Evolutionary conservation across 2,888 invertebrate species (phyloP).

Genomic region (Xylocampa areola): DNA sequence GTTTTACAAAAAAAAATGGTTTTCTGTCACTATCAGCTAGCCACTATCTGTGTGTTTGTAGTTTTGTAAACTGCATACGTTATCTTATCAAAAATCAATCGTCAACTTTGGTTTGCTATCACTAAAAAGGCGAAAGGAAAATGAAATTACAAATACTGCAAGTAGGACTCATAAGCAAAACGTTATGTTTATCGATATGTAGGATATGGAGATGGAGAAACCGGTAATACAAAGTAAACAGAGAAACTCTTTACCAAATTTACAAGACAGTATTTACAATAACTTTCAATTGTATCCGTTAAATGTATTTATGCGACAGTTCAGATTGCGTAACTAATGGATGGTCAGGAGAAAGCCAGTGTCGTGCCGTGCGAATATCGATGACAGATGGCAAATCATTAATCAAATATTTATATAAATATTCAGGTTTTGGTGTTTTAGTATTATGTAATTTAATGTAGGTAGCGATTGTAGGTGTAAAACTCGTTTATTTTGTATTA

Average conservation of each 20-base stretch:
- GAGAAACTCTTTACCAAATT: slow-evolving; percentile 3
- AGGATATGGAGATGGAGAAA: too few species aligned
- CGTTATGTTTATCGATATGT: slow-evolving; percentile 5
- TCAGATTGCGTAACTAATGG: slow-evolving; percentile 46
- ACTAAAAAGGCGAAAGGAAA: too few species aligned
- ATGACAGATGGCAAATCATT: slow-evolving; percentile 44
- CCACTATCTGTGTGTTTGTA: too few species aligned
- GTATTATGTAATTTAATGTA: slow-evolving; percentile 15
- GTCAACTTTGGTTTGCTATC: too few species aligned
- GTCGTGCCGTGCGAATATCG: slow-evolving; percentile 42
- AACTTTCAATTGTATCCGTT: slow-evolving; percentile 39
- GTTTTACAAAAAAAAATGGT: too few species aligned
- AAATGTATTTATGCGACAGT: slow-evolving; percentile 40
- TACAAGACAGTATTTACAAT: slow-evolving; percentile 9
- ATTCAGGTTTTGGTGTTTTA: slow-evolving; percentile 11
- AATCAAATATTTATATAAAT: slow-evolving; percentile 27
- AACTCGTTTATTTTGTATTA: slow-evolving; percentile 19
- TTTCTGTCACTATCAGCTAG: too few species aligned
- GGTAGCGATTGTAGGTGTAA: slow-evolving; percentile 9
- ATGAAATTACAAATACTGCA: too few species aligned
- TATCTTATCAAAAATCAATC: too few species aligned
- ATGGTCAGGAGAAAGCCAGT: slow-evolving; percentile 53
- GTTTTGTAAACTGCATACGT: too few species aligned
- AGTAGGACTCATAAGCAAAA: background rate
- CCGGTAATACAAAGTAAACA: slow-evolving; percentile 2